These are phyloP conservation scores for Phyllotreta cruciferae DNA, from an alignment of 2,888 invertebrate genomes.

Conservation along the genomic window DNA sequence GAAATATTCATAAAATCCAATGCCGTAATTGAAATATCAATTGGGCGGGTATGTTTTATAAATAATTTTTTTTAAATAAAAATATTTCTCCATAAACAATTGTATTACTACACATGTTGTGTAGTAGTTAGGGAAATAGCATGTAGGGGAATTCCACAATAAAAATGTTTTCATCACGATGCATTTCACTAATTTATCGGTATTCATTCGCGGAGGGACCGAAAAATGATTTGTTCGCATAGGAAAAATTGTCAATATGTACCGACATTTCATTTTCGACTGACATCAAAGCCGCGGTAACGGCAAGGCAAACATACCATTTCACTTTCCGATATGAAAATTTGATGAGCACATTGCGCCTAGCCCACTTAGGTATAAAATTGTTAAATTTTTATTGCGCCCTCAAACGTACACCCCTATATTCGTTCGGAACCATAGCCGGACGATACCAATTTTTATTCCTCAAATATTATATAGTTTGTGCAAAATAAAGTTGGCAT, in stretches of 20 bases:
- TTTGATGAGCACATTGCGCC: conserved; percentile 30
- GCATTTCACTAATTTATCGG: no score
- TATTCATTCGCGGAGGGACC: no score
- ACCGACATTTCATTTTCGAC: conserved; percentile 8
- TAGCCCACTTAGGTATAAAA: conserved; percentile 30
- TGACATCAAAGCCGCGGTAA: conserved; percentile 3
- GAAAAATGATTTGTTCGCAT: no score
- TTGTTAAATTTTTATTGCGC: conserved; percentile 35
- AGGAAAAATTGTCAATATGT: conserved; percentile 1
- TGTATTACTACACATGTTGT: no score
- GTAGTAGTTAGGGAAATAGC: no score
- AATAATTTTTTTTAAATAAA: no score
- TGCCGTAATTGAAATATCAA: conserved; percentile 24
- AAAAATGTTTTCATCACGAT: no score
- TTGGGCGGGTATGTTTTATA: not conserved
- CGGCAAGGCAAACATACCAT: conserved; percentile 34
- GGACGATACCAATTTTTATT: not conserved
- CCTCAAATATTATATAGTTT: no score
- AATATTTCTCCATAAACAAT: no score
- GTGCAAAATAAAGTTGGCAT: no score
- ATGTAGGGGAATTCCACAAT: no score
- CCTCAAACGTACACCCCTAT: conserved; percentile 10
- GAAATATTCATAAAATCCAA: conserved; percentile 26
- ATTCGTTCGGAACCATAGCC: not conserved
- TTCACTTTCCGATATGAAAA: conserved; percentile 33